Base-by-base conservation (phyloP, 2,888 invertebrate species). In the Tipula lateralis region DNA sequence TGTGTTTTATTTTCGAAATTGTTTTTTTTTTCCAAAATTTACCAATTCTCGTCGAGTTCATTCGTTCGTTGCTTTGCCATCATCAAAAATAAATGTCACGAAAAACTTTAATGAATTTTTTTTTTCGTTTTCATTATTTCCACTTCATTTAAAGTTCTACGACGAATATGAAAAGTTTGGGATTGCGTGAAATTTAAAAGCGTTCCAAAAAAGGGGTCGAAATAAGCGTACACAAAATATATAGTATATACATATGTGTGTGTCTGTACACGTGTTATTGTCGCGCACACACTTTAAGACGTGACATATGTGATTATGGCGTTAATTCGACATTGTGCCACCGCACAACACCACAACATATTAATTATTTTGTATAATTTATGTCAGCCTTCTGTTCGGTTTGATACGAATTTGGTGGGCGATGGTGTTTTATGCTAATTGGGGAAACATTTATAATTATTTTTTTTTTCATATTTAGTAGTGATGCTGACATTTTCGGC, bases 61-160 rank as follows among this genome's bases (percentile, higher is more conserved):
- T 66, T 66, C 24, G 66, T 66, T 66, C 24, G 24, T 66, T n/a
- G n/a, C n/a, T n/a, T 66, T 24, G 12, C 66, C 19, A 66, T 66
- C 19, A 66, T 66, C 66, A 66, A 66, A 66, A 66, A 66, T 66
- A 24, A 66, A 66, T 66, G 66, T 66, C 66, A 66, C 66, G 66
- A 66, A 66, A 24, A 66, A 66, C 24, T 66, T 24, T 66, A 50
- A 66, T 24, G 9, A 24, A 44, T n/a, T n/a, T 66, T 66, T 66
- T 66, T 66, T 39, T 39, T n/a, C n/a, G n/a, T n/a, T n/a, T n/a
- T n/a, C n/a, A n/a, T n/a, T 44, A 44, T 44, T 44, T 44, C 24
- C 66, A 66, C 24, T 66, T 66, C 66, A 66, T 19, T 66, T 66
- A 66, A 66, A 66, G 9, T 66, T 66, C 24, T 66, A 16, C 16